Base-by-base conservation (phyloP, 2,113 vertebrate species). In the Nothobranchius furzeri region DNA sequence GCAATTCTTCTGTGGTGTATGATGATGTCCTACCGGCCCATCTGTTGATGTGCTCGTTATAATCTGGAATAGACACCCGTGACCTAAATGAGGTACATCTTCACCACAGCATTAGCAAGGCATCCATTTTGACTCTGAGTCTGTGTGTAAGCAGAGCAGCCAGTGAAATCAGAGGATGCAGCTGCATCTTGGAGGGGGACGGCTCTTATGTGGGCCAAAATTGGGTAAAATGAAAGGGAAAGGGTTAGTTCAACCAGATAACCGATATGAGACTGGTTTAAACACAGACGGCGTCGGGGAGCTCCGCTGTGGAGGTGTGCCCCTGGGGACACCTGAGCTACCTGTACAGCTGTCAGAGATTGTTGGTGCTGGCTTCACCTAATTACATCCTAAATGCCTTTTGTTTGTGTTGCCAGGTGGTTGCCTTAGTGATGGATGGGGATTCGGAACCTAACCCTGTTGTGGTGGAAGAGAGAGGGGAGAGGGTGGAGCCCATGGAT, bases 391-490 rank as follows among this genome's bases (percentile, higher is more conserved):
- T 84, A 42, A 76, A 62, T 30, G 55, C 1, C 46, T 42, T 75
- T 76, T 78, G 40, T 89, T 71, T 89, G 53, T 72, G 70, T 70
- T 54, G 85, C 78, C 86, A 94, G 92, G 93, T 93, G 90, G 89
- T 91, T 92, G 89, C 88, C 87, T 89, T 90, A 93, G 94, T 87
- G 88, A 98, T 96, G 95, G 95, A 97, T 78, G 88, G 90, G 75
- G 93, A 93, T 89, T 89, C 92, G 84, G 93, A 96, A 75, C 75
- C 93, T 77, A 92, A 74, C 76, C 74, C 89, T 87, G 88, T 76
- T 60, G 70, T 82, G 67, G 87, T 77, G 59, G 90, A 90, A 45
- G 86, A 86, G 84, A 87, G 84, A 84, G 94, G 88, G 81, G 93
- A 87, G 88, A 69, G 42, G 83, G 93, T 82, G 89, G 93, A 92